Conservation (phyloP, 2,888 invertebrate genomes). For the Lycaena phlaeas region DNA sequence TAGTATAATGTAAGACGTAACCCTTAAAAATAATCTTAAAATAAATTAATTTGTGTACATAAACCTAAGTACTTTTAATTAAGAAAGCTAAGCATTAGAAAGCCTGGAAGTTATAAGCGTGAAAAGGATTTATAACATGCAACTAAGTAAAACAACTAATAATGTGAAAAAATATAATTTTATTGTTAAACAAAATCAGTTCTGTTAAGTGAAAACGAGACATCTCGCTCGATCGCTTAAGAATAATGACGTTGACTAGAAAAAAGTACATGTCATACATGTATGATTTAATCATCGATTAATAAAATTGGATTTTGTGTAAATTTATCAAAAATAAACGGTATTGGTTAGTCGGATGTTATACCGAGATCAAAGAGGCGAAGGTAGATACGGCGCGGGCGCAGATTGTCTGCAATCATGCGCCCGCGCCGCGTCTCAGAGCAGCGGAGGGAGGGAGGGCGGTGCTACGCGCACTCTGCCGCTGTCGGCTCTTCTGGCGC, state of each 20-base stretch:
- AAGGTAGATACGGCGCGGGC: constrained; percentile 37
- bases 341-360: constrained; percentile 63
- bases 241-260: constrained; percentile 56
- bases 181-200: constrained; percentile 70
- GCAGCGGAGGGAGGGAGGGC: constrained; percentile 15
- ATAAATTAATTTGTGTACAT: not conserved
- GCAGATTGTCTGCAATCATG: constrained; percentile 17
- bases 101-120: constrained; percentile 52
- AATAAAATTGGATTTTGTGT: constrained; percentile 40
- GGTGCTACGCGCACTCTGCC: constrained; percentile 72
- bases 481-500: constrained; percentile 71
- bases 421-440: constrained; percentile 28
- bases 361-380: constrained; percentile 68
- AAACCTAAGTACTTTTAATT: not conserved
- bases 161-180: constrained; percentile 48
- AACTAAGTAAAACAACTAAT: constrained; percentile 61
- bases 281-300: constrained; percentile 32
- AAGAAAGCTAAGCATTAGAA: constrained; percentile 55
- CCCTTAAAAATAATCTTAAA: not conserved
- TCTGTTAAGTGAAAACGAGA: constrained; percentile 62
- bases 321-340: constrained; percentile 55
- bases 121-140: constrained; percentile 50
- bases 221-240: constrained; percentile 46
- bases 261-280: constrained; percentile 27
- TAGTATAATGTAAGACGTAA: too few relatives aligned